A percentile compares a stretch with the other conserved stretches of the same genome.
Evolutionary conservation across 1,140 invertebrate genomes (phyloP).

Genomic region (Chironomus tepperi): DNA sequence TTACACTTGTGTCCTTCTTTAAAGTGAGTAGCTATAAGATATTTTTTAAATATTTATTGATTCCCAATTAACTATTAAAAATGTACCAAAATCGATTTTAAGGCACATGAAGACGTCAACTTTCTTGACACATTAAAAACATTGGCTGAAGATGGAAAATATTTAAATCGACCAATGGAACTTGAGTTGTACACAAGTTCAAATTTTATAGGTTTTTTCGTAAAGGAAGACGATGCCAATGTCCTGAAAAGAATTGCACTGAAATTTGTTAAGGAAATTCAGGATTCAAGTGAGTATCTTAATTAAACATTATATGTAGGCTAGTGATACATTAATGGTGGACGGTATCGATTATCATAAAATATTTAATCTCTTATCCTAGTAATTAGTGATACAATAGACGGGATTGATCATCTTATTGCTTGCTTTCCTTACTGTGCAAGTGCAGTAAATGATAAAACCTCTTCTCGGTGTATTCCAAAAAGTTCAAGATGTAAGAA

Average conservation of each 20-base stretch:
- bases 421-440: conserved; percentile 63
- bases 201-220: conserved; percentile 82
- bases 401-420: conserved; percentile 57
- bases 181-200: conserved; percentile 72
- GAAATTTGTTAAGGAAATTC: conserved; percentile 67
- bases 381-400: conserved; percentile 51
- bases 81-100: background rate
- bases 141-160: conserved; percentile 52
- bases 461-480: conserved; percentile 37
- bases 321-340: conserved; percentile 24
- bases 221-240: conserved; percentile 65
- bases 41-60: background rate
- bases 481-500: conserved; percentile 41
- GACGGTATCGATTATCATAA: conserved; percentile 7
- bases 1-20: conserved; percentile 82
- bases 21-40: conserved; percentile 48
- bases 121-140: conserved; percentile 51
- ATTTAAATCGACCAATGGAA: conserved; percentile 51
- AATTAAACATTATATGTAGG: background rate
- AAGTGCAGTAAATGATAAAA: conserved; percentile 33
- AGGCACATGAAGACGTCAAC: conserved; percentile 4
- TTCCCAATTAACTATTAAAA: background rate
- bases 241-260: conserved; percentile 64
- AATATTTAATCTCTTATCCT: conserved; percentile 25
- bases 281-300: conserved; percentile 53